A percentile compares a stretch with the other conserved stretches of the same genome.
Evolutionary conservation across 2,888 invertebrate genomes (phyloP).

Genomic region (Shargacucullia verbasci): DNA sequence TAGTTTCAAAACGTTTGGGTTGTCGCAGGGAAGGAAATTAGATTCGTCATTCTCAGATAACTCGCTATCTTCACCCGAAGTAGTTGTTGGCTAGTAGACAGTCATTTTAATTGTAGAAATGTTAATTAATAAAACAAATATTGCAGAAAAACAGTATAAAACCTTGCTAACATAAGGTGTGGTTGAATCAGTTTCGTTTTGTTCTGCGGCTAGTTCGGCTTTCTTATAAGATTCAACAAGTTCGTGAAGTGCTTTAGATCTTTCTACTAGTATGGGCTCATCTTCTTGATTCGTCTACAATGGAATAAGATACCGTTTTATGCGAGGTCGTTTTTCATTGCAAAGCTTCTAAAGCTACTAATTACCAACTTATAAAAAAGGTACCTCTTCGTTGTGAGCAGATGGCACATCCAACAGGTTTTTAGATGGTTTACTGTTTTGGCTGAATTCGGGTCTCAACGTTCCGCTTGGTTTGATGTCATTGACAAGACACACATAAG

Average conservation of each 20-base stretch:
- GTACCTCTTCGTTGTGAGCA: conserved; percentile 60
- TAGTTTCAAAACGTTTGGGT: conserved; percentile 75
- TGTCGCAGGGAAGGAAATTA: conserved; percentile 51
- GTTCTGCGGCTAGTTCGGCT: conserved; percentile 41
- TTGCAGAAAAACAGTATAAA: conserved; percentile 23
- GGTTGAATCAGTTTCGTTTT: conserved; percentile 47
- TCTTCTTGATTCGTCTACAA: conserved; percentile 61
- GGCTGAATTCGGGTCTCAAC: conserved; percentile 33
- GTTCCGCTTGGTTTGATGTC: conserved; percentile 65
- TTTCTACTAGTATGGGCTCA: conserved; percentile 72
- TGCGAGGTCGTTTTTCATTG: background rate
- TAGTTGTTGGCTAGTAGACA: conserved; percentile 58
- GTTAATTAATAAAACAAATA: conserved; percentile 18
- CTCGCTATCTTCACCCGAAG: conserved; percentile 60
- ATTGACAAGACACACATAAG: conserved; percentile 77
- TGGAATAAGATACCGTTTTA: conserved; percentile 1
- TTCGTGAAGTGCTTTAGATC: conserved; percentile 79
- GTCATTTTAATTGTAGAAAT: conserved; percentile 34
- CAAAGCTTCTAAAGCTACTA: background rate
- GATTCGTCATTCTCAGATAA: conserved; percentile 55
- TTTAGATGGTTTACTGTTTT: conserved; percentile 28
- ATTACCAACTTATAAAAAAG: conserved; percentile 1
- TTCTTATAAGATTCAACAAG: conserved; percentile 67
- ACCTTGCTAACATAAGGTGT: conserved; percentile 57
- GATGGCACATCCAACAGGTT: conserved; percentile 35